Evolutionary conservation across 2,797 vertebrate species (phyloP).

Genomic region (Cyprinella venusta): DNA sequence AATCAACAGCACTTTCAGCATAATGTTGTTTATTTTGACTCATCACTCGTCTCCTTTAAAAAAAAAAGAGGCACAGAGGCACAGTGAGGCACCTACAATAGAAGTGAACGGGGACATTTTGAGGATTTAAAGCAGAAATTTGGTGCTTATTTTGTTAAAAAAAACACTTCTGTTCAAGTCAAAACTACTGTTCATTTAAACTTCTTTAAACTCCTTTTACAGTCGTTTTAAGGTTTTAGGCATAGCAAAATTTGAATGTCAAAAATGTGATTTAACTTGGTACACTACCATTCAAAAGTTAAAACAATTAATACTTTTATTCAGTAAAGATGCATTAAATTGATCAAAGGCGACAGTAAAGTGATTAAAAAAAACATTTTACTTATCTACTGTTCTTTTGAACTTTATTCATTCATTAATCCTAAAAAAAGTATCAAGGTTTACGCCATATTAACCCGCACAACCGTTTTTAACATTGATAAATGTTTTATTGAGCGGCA

Average conservation of each 20-base stretch:
- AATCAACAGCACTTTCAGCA: neutral
- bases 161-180: no score
- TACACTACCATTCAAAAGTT: no score
- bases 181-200: neutral
- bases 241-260: neutral
- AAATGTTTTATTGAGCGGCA: neutral
- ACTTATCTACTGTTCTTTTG: no score
- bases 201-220: no score
- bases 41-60: no score
- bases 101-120: neutral
- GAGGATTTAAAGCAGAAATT: neutral
- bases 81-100: neutral
- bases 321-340: neutral
- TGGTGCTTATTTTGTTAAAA: no score
- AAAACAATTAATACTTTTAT: no score
- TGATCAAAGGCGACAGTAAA: neutral
- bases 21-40: neutral
- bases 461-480: neutral
- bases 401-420: no score
- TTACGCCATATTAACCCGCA: neutral
- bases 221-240: no score
- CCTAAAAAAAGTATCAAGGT: neutral
- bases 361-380: no score
- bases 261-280: neutral
- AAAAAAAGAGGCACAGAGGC: no score